Evolutionary conservation across 2,797 vertebrate genomes (phyloP).

Genomic region (Phoebastria nigripes): DNA sequence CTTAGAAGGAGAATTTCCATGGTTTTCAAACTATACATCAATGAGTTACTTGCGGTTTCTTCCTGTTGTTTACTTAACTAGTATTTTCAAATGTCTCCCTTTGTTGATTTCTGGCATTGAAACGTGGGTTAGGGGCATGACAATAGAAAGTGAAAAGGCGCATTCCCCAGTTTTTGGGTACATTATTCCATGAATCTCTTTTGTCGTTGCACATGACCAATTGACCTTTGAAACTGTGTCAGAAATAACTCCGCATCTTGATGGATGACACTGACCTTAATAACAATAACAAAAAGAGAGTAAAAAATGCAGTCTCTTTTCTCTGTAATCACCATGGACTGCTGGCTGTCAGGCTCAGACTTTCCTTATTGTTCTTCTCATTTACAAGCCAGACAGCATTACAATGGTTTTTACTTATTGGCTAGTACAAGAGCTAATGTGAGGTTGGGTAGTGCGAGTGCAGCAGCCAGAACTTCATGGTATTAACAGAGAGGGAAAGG

Average conservation of each 20-base stretch:
- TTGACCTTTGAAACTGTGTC: constrained; percentile 63
- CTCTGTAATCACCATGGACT: constrained; percentile 52
- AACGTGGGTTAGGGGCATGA: constrained; percentile 10
- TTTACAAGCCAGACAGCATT: constrained; percentile 68
- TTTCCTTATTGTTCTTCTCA: constrained; percentile 49
- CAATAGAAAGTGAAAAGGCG: constrained; percentile 38
- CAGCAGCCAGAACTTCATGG: constrained; percentile 6
- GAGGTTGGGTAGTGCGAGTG: neutral
- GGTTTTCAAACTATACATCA: neutral
- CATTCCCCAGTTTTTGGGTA: constrained; percentile 53
- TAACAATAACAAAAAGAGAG: constrained; percentile 64
- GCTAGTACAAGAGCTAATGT: constrained; percentile 12
- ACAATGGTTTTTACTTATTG: constrained; percentile 68
- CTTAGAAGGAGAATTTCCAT: constrained; percentile 21
- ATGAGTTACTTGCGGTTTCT: neutral
- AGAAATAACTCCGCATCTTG: constrained; percentile 65
- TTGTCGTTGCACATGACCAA: constrained; percentile 55
- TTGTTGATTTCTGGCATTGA: constrained; percentile 24
- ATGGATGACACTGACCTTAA: constrained; percentile 68
- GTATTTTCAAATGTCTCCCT: constrained; percentile 25
- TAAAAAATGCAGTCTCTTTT: constrained; percentile 46
- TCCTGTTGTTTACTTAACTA: neutral
- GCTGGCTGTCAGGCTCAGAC: constrained; percentile 52
- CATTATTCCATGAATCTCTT: constrained; percentile 34
- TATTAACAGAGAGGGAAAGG: neutral